A percentile compares a stretch with the other conserved stretches of the same genome.
These are phyloP conservation scores for Meleagris gallopavo DNA, from an alignment of 2,113 vertebrate genomes.

Conservation along the genomic window DNA sequence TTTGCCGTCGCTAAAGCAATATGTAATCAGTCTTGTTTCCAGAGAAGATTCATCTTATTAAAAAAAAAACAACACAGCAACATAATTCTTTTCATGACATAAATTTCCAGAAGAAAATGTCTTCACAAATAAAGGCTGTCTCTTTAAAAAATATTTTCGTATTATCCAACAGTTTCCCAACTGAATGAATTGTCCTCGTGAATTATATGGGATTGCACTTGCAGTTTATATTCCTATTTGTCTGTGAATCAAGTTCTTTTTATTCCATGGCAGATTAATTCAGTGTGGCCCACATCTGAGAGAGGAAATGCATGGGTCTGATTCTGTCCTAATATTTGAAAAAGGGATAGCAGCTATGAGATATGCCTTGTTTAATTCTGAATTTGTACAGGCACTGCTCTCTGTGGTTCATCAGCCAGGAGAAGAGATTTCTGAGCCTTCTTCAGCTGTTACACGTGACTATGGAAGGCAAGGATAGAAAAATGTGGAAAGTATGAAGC, in stretches of 20 bases:
- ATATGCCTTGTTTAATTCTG: background rate
- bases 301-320: background rate
- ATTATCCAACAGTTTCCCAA: background rate
- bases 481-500: background rate
- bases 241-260: background rate
- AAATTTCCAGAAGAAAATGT: background rate
- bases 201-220: background rate
- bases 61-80: background rate
- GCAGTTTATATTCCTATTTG: background rate
- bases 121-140: background rate
- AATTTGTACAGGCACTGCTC: background rate
- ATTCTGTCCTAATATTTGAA: background rate
- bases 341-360: background rate
- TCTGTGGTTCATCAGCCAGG: background rate
- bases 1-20: background rate
- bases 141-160: background rate
- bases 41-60: background rate
- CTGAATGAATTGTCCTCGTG: background rate
- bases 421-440: background rate
- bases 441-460: fast-evolving
- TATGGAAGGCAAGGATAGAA: background rate
- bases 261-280: background rate
- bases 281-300: background rate
- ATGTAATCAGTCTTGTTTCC: background rate
- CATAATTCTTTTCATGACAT: background rate